Conservation (phyloP, 2,888 invertebrate species). For the Cylindroiulus punctatus region DNA sequence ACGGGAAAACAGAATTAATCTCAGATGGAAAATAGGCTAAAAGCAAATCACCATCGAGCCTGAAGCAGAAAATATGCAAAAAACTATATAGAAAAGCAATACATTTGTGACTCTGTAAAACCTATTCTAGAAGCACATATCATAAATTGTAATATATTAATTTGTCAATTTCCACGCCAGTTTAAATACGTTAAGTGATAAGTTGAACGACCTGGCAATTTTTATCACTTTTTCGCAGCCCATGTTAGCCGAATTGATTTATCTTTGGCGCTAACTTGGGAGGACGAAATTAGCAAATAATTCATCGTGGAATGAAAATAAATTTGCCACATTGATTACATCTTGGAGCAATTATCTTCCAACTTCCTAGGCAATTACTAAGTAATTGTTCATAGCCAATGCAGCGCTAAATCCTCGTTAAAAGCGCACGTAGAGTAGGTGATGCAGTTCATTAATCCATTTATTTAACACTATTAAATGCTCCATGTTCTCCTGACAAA, state of each 20-base stretch:
- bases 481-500: constrained; percentile 45
- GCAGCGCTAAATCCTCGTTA: constrained; percentile 46
- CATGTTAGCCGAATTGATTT: constrained; percentile 50
- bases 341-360: constrained; percentile 50
- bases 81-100: no score
- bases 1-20: no score
- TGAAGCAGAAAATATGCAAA: no score
- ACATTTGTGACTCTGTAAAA: neutral
- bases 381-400: constrained; percentile 54
- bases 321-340: constrained; percentile 55
- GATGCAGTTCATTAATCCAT: constrained; percentile 41
- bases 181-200: constrained; percentile 15
- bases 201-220: constrained; percentile 2
- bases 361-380: constrained; percentile 50
- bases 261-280: constrained; percentile 10
- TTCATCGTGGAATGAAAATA: constrained; percentile 55
- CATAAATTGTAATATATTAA: neutral
- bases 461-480: constrained; percentile 44
- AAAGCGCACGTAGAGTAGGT: neutral
- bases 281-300: constrained; percentile 54
- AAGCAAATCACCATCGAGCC: no score
- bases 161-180: neutral
- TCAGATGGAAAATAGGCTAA: no score
- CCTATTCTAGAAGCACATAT: neutral
- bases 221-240: constrained; percentile 48